A percentile compares a stretch with the other conserved stretches of the same genome.
These are phyloP conservation scores for Microcebus ravelobensis DNA, from an alignment of 2,113 vertebrate genomes.

Conservation along the genomic window DNA sequence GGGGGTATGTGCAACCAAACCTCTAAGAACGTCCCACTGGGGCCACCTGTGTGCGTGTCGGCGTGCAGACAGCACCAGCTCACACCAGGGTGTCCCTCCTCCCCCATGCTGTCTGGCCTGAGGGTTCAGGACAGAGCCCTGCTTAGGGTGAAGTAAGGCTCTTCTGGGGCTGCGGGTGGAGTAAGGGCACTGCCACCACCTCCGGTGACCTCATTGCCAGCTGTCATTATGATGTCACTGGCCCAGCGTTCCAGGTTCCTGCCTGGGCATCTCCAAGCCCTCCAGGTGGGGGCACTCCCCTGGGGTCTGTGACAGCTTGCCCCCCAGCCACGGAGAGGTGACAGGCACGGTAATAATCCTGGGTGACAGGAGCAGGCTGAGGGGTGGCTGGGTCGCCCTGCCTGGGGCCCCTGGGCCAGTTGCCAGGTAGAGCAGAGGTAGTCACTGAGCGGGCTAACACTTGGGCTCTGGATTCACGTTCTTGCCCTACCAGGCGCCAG, in stretches of 20 bases:
- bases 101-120: background rate
- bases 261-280: conserved; percentile 44
- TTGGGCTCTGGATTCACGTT: conserved; percentile 36
- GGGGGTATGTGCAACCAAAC: background rate
- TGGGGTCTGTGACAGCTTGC: conserved; percentile 57
- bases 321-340: conserved; percentile 36
- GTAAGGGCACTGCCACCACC: conserved; percentile 7
- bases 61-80: background rate
- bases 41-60: background rate
- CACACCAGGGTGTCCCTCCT: background rate
- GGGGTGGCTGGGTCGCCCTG: conserved; percentile 22
- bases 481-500: background rate
- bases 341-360: conserved; percentile 57
- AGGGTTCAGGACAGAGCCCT: background rate
- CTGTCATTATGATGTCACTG: conserved; percentile 71
- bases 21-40: background rate
- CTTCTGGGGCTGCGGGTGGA: background rate
- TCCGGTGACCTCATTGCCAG: conserved; percentile 64
- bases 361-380: background rate
- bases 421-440: conserved; percentile 18
- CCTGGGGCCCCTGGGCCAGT: background rate
- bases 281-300: conserved; percentile 19
- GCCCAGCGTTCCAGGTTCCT: conserved; percentile 54
- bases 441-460: background rate
- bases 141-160: background rate